Evolutionary conservation across 2,888 invertebrate genomes (phyloP).

Genomic region (Eumacrocentrus americanus): DNA sequence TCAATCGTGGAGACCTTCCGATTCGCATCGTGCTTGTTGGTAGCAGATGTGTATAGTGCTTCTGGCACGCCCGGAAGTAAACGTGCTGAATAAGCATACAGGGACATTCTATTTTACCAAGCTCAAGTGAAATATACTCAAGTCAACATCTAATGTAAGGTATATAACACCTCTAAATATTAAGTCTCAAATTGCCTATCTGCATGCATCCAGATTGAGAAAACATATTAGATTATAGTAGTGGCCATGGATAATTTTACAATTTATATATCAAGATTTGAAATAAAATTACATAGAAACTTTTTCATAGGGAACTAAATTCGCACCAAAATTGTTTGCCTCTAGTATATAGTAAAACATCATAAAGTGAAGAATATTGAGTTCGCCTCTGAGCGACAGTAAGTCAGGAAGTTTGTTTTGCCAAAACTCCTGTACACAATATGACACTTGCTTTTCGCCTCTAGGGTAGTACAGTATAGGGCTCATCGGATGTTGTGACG

Average conservation of each 20-base stretch:
- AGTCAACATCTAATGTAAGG: neutral
- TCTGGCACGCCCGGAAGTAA: conserved; percentile 15
- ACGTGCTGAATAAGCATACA: conserved; percentile 20
- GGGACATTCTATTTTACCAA: neutral
- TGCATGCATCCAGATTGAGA: neutral
- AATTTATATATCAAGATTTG: too few species aligned
- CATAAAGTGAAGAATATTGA: neutral
- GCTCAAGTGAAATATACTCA: conserved; percentile 7
- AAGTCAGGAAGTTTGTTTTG: conserved; percentile 38
- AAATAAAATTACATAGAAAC: too few species aligned
- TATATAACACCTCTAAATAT: conserved; percentile 5
- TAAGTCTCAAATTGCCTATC: neutral
- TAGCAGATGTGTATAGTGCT: conserved; percentile 17
- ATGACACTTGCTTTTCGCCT: conserved; percentile 11
- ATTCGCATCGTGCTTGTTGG: conserved; percentile 15
- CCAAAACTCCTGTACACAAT: neutral
- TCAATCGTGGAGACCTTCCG: conserved; percentile 15
- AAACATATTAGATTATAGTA: too few species aligned
- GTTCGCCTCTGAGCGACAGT: conserved; percentile 33
- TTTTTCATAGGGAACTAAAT: too few species aligned
- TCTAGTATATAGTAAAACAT: neutral
- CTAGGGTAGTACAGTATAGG: neutral
- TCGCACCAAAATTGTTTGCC: too few species aligned
- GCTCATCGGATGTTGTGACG: conserved; percentile 22
- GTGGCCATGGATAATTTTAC: too few species aligned